Percentiles rank a stretch among this genome's conserved stretches.
phyloP scores from a whole-genome alignment of 2,797 vertebrate species.

The Coluber constrictor region DNA sequence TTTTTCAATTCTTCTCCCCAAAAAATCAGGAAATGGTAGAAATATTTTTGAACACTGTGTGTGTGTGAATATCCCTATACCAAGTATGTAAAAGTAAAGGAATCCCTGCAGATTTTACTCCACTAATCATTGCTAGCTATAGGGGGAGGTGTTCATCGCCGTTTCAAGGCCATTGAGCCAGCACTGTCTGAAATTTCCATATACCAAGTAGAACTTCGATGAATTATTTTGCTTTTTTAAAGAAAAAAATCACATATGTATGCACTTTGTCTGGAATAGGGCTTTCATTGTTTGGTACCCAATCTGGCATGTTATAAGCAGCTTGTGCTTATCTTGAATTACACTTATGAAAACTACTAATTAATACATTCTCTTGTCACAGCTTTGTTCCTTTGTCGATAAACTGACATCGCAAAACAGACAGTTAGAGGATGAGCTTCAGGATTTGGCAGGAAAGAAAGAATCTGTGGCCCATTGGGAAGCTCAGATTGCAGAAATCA shows the following conservation, averaged over 20 bases:
- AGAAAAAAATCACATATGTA: not conserved
- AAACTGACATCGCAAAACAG: constrained; percentile 88
- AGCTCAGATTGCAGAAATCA: constrained; percentile 97
- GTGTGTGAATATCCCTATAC: not conserved
- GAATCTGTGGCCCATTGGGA: constrained; percentile 97
- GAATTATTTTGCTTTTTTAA: not conserved
- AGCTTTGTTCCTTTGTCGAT: constrained; percentile 91
- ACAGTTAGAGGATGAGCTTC: constrained; percentile 92
- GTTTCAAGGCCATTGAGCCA: no score
- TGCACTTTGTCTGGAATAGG: not conserved
- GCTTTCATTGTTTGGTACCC: not conserved
- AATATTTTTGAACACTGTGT: not conserved
- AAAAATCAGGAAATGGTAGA: not conserved
- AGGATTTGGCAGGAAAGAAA: constrained; percentile 88
- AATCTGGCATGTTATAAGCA: not conserved
- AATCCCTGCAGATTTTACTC: no score
- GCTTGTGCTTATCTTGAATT: not conserved
- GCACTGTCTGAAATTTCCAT: no score
- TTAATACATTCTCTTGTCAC: constrained; percentile 21
- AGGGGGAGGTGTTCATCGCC: no score
- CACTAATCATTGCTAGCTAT: no score
- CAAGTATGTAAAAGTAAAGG: not conserved
- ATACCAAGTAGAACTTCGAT: not conserved
- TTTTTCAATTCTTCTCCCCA: not conserved
- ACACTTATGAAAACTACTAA: constrained; percentile 11